Evolutionary conservation across 2,797 vertebrate genomes (phyloP).

Genomic region (Varecia variegata): DNA sequence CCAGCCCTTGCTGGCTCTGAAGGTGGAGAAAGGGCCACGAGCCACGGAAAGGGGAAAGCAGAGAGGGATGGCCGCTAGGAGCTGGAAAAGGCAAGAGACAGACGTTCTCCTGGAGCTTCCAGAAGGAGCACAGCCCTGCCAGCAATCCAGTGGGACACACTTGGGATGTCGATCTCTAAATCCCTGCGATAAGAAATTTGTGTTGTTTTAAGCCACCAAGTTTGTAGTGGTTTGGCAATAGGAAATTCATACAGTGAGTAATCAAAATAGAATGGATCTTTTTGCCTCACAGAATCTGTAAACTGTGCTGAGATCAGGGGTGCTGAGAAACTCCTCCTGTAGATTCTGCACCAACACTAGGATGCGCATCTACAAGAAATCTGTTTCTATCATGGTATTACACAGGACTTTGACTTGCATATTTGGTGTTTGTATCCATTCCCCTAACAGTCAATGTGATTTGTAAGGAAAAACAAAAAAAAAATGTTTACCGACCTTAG

Average conservation of each 20-base stretch:
- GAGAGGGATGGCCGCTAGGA: neutral
- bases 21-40: neutral
- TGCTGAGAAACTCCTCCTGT: fast-evolving
- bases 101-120: too few relatives aligned
- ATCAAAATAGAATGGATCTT: neutral
- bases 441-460: too few relatives aligned
- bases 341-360: neutral
- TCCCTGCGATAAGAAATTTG: neutral
- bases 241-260: neutral
- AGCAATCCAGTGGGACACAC: neutral
- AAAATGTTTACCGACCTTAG: neutral
- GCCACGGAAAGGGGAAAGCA: neutral
- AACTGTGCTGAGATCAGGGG: fast-evolving
- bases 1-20: neutral
- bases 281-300: neutral
- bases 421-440: neutral
- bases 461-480: neutral
- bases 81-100: neutral
- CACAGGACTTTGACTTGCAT: neutral
- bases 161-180: neutral
- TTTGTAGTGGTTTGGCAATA: neutral
- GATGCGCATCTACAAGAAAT: neutral
- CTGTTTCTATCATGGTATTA: neutral
- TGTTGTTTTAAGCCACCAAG: neutral
- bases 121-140: neutral